Conservation (phyloP, 2,797 vertebrate species). For the Neopelma chrysocephalum region DNA sequence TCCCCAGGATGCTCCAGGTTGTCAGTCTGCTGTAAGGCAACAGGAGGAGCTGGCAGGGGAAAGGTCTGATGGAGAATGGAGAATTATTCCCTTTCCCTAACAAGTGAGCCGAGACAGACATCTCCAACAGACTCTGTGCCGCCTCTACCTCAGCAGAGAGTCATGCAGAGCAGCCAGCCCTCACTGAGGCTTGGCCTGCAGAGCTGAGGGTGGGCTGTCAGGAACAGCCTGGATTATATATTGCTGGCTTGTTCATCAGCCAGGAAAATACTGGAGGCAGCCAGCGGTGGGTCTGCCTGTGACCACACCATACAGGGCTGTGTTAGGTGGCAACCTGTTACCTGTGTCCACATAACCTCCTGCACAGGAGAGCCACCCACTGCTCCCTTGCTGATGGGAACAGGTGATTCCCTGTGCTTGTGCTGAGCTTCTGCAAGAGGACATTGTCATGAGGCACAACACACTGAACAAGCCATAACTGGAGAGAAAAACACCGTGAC, state of each 20-base stretch:
- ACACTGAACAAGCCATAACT: background rate
- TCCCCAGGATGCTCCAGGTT: background rate
- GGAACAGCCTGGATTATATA: background rate
- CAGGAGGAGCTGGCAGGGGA: background rate
- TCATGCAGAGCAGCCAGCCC: background rate
- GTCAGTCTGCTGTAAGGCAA: background rate
- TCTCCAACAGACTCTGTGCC: accelerated
- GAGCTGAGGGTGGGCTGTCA: background rate
- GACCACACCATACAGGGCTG: background rate
- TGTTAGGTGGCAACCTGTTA: background rate
- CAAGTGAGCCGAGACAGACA: background rate
- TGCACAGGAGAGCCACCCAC: background rate
- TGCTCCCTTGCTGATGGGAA: background rate
- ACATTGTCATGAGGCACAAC: background rate
- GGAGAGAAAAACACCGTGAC: background rate
- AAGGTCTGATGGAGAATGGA: background rate
- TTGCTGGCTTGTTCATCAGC: background rate
- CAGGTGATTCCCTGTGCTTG: accelerated
- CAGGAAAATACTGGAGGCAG: background rate
- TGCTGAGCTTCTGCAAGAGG: background rate
- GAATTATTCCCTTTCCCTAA: background rate
- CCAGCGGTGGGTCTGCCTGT: background rate
- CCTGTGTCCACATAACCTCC: background rate
- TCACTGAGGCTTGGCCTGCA: background rate
- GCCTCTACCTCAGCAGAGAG: background rate